Evolutionary conservation across 2,888 invertebrate species (phyloP), one percentile per base, ranked within the genome.

Genomic region (Cyaniris semiargus): DNA sequence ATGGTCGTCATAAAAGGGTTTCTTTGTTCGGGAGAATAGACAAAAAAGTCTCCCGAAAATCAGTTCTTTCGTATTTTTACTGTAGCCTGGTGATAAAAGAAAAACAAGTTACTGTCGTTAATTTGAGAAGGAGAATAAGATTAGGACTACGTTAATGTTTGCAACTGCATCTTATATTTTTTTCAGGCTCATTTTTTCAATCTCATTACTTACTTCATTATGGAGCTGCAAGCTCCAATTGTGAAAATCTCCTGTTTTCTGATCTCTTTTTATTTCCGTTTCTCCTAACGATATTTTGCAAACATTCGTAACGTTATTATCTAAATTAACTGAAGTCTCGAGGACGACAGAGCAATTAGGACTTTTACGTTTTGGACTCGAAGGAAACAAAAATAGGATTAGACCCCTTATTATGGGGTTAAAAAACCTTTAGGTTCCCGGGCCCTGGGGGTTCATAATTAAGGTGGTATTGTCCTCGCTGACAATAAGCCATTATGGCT

Each of bases 381-480:
- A 66, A 66, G 66, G 6, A 27, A 66, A 66, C 31, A 66, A 66
- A 66, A 66, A 66, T 66, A 27, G 21, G 27, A 66, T 66, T 66
- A 31, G 66, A 31, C 66, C 60, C 23, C 27, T 66, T 66, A 71
- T 70, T 75, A 60, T 74, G 27, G 34, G 31, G 34, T 10, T 27
- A 72, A 79, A 77, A 77, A 58, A 48, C 60, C 77, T 76, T 84
- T 87, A 88, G 88, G 82, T 80, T 79, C 44, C 10, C 44, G 10
- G 44, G 44, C 10, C 44, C 44, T 78, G 81, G 80, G 80, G 81
- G 78, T 78, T 81, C 82, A 84, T 89, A 89, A 89, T 90, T 89
- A 89, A 87, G 88, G 87, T 87, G 85, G 86, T 86, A 86, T 86
- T 87, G 78, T 82, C 81, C 79, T 75, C 80, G 78, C 79, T 80